Percentiles rank a stretch among this genome's conserved stretches.
Conservation (phyloP, 2,113 vertebrate genomes). For the Marmota flaviventris region DNA sequence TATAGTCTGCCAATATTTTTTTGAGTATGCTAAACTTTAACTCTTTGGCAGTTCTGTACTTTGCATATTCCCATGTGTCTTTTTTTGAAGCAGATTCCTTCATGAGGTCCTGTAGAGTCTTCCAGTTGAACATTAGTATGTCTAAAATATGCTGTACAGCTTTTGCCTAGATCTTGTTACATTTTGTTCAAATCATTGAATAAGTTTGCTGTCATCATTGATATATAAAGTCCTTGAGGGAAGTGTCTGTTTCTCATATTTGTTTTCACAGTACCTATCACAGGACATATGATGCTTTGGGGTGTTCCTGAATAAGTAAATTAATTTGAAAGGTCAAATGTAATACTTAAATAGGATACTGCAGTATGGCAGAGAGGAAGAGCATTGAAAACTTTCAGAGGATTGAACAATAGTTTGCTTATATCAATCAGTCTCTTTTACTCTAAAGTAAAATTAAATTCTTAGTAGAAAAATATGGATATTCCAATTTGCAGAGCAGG, state of each 20-base stretch:
- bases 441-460: slow-evolving; percentile 66
- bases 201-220: neutral
- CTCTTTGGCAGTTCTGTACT: neutral
- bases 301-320: slow-evolving; percentile 12
- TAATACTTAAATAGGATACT: slow-evolving; percentile 5
- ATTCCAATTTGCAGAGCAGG: slow-evolving; percentile 41
- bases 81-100: neutral
- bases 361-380: neutral
- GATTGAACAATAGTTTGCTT: slow-evolving; percentile 19
- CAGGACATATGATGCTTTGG: neutral
- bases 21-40: neutral
- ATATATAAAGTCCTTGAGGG: neutral
- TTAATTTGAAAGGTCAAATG: neutral
- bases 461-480: slow-evolving; percentile 16
- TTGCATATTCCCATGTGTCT: neutral
- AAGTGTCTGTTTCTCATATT: neutral
- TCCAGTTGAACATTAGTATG: neutral
- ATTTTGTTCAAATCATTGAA: slow-evolving; percentile 7
- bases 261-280: neutral
- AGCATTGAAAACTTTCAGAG: neutral
- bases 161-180: neutral
- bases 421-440: slow-evolving; percentile 32
- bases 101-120: slow-evolving; percentile 15
- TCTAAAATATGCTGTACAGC: neutral
- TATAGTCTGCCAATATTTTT: slow-evolving; percentile 23